phyloP scores from a whole-genome alignment of 2,888 invertebrate species.

The Listrodromus nycthemerus region DNA sequence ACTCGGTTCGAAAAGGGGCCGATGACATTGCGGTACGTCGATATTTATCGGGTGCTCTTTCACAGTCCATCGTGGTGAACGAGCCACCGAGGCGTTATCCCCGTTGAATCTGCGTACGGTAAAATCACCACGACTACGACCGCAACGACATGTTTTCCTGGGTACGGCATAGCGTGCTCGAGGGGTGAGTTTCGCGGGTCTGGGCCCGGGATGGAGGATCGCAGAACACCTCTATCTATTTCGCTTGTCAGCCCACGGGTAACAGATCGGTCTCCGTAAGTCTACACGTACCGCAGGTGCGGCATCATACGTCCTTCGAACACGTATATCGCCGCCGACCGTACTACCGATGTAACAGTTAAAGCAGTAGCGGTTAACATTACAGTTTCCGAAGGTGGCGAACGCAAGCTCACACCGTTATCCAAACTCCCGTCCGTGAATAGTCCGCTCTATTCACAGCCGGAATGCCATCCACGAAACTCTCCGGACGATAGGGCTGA shows the following conservation, averaged over 20 bases:
- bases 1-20: constrained; percentile 13
- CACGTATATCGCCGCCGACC: constrained; percentile 20
- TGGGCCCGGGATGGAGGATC: constrained; percentile 10
- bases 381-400: constrained; percentile 18
- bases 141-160: constrained; percentile 25
- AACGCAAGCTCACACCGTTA: constrained; percentile 79
- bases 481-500: neutral
- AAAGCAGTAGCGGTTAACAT: constrained; percentile 13
- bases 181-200: neutral
- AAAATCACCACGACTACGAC: constrained; percentile 18
- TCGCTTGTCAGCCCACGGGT: constrained; percentile 51
- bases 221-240: constrained; percentile 62
- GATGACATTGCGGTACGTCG: constrained; percentile 42
- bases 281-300: constrained; percentile 50
- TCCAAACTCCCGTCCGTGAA: constrained; percentile 77
- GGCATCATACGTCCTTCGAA: constrained; percentile 46
- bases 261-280: constrained; percentile 60
- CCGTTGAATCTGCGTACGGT: constrained; percentile 45
- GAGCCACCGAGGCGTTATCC: constrained; percentile 41
- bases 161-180: neutral
- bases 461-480: neutral
- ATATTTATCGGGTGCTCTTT: constrained; percentile 48
- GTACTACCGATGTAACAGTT: neutral
- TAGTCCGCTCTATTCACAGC: neutral
- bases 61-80: neutral